Percentiles rank a stretch among this genome's conserved stretches.
Evolutionary conservation across 2,797 vertebrate genomes (phyloP).

Genomic region (Trachops cirrhosus): DNA sequence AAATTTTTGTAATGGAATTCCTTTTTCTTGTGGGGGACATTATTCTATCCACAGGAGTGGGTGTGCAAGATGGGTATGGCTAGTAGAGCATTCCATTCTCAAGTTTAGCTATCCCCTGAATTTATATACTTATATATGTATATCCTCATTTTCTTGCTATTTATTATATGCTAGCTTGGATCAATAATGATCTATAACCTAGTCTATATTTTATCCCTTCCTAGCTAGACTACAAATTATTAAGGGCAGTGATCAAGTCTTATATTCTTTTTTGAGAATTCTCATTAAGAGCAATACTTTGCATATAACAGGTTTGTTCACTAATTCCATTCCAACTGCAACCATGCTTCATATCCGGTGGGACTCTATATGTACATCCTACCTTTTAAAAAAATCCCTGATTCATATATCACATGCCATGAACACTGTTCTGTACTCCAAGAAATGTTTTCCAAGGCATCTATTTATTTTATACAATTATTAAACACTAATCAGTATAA

Average conservation of each 20-base stretch:
- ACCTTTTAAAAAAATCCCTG: neutral
- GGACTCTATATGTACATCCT: neutral
- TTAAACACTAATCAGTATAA: neutral
- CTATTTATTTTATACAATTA: conserved; percentile 21
- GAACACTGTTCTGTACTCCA: neutral
- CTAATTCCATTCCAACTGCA: neutral
- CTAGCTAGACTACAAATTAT: neutral
- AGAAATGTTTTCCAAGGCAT: neutral
- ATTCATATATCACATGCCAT: neutral
- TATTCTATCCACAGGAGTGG: neutral
- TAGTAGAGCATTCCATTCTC: neutral
- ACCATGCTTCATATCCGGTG: neutral
- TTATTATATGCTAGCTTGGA: neutral
- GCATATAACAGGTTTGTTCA: neutral
- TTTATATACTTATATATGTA: neutral
- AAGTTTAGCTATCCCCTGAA: neutral
- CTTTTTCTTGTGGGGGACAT: neutral
- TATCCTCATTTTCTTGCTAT: neutral
- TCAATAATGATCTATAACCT: neutral
- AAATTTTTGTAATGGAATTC: neutral
- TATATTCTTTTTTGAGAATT: neutral
- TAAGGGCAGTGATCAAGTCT: neutral
- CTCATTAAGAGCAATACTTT: conserved; percentile 22
- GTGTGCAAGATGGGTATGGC: neutral
- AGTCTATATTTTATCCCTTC: neutral